Conservation (phyloP, 2,113 vertebrate species). For the Solenodon paradoxus region DNA sequence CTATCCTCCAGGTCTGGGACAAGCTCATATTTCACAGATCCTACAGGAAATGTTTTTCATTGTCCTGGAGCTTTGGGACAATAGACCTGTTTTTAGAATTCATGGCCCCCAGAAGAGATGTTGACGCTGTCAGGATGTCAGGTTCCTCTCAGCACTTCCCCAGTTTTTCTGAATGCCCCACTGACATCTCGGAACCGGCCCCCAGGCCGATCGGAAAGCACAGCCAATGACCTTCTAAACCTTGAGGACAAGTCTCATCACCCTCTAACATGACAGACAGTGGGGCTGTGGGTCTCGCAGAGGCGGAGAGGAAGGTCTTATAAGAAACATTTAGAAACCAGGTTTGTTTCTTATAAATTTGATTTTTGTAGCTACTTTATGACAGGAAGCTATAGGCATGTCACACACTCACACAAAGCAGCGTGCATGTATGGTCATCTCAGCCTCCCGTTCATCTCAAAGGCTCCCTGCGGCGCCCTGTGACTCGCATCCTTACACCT, state of each 20-base stretch:
- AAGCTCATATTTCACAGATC: not conserved
- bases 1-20: not conserved
- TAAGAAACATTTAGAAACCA: not conserved
- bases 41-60: not conserved
- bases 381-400: not conserved
- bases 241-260: not conserved
- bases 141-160: not conserved
- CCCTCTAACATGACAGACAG: not conserved
- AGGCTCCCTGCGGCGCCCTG: not conserved
- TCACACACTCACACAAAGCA: not conserved
- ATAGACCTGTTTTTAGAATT: not conserved
- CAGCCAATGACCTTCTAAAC: not conserved
- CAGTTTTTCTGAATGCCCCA: accelerated
- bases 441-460: not conserved
- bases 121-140: accelerated
- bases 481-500: not conserved
- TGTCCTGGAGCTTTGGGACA: not conserved
- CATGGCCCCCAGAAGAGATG: not conserved
- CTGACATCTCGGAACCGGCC: no score
- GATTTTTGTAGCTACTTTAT: not conserved
- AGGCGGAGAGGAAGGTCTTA: not conserved
- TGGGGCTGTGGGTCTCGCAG: not conserved
- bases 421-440: not conserved
- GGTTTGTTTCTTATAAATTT: not conserved
- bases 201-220: not conserved